Conservation (phyloP, 2,113 vertebrate species). For the Corythaeola cristata region DNA sequence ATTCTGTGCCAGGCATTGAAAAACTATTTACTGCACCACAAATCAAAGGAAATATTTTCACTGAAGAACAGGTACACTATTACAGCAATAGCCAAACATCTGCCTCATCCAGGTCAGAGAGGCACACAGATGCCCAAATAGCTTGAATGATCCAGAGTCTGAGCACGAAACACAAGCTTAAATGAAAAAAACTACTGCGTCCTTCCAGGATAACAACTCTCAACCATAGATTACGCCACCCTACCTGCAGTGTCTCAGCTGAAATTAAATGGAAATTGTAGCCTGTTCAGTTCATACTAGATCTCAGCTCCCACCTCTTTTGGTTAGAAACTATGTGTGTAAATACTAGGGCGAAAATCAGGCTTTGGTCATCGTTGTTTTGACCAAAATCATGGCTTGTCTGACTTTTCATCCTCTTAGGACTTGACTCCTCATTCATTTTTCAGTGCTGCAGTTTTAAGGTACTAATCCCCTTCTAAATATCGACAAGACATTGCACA, state of each 20-base stretch:
- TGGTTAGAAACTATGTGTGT: background rate
- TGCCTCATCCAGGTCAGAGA: background rate
- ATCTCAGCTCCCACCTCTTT: background rate
- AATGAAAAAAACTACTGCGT: background rate
- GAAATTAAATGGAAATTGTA: background rate
- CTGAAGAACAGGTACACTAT: background rate
- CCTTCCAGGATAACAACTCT: background rate
- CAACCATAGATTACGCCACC: background rate
- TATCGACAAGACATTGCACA: background rate
- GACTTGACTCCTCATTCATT: background rate
- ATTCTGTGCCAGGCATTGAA: background rate
- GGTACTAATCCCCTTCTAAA: background rate
- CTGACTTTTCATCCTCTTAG: background rate
- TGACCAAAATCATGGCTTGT: background rate
- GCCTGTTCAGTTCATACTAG: background rate
- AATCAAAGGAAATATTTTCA: conserved; percentile 23
- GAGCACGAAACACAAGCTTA: background rate
- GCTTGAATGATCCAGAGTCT: background rate
- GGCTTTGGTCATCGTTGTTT: background rate
- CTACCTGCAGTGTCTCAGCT: background rate
- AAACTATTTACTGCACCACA: background rate
- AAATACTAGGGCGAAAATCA: background rate
- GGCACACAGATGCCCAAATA: background rate
- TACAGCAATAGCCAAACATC: background rate
- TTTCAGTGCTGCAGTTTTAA: background rate